These are phyloP conservation scores for Proteles cristata DNA, from an alignment of 2,113 vertebrate genomes.

Conservation along the genomic window DNA sequence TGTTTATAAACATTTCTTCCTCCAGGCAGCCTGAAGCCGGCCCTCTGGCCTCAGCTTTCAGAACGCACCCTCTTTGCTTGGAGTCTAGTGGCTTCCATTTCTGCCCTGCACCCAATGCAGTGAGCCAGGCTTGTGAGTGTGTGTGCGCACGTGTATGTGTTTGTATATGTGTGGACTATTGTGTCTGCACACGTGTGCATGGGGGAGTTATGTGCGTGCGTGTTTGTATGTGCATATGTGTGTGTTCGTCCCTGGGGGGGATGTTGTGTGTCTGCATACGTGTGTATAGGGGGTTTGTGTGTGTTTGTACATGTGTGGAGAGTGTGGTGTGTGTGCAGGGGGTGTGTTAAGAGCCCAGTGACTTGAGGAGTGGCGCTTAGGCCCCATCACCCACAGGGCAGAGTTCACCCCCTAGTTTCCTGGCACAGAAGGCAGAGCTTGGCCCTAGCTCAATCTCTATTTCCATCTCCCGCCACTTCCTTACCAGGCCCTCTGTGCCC, in stretches of 20 bases:
- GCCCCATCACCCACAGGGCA: neutral
- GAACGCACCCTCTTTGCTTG: neutral
- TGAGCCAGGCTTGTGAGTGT: too few species aligned
- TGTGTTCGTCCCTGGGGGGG: neutral
- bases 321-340: too few species aligned
- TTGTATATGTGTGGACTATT: neutral
- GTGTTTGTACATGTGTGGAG: neutral
- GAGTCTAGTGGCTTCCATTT: neutral
- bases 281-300: too few species aligned
- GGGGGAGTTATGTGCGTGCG: neutral
- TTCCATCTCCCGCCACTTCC: conserved; percentile 33
- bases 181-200: fast-evolving
- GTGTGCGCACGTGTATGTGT: neutral
- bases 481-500: neutral
- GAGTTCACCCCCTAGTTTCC: neutral
- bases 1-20: neutral
- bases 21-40: neutral
- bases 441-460: neutral
- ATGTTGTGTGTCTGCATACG: too few species aligned
- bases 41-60: neutral
- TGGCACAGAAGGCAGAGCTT: neutral
- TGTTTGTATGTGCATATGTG: too few species aligned
- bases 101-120: neutral
- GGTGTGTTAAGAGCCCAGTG: neutral
- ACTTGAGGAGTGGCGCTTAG: neutral